phyloP scores from a whole-genome alignment of 2,113 vertebrate species.

The Bothrops jararaca region DNA sequence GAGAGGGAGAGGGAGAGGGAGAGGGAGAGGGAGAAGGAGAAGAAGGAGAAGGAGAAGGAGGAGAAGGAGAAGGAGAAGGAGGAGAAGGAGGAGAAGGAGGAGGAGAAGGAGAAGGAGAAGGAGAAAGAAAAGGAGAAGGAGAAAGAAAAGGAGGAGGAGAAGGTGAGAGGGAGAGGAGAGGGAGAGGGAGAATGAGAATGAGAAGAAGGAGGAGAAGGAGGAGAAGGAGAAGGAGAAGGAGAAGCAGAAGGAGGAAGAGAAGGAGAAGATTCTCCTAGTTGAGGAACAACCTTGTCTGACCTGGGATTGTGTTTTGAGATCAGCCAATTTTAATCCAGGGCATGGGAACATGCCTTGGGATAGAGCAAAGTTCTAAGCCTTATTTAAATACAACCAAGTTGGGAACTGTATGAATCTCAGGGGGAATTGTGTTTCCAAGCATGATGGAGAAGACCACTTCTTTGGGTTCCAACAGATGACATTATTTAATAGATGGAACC shows the following conservation, averaged over 20 bases:
- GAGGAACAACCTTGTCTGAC: not conserved
- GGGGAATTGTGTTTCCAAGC: not conserved
- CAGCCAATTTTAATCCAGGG: not conserved
- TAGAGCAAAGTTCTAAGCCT: not conserved
- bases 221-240: too few relatives aligned
- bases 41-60: too few relatives aligned
- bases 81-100: too few relatives aligned
- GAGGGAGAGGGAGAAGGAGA: too few relatives aligned
- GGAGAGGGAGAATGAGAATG: too few relatives aligned
- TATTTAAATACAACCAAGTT: not conserved
- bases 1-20: too few relatives aligned
- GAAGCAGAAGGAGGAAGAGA: too few relatives aligned
- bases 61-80: too few relatives aligned
- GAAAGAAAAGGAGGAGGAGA: too few relatives aligned
- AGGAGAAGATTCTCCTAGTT: not conserved
- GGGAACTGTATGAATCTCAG: not conserved
- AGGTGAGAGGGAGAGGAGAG: rapidly evolving
- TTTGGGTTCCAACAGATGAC: not conserved
- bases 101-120: too few relatives aligned
- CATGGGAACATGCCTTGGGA: not conserved
- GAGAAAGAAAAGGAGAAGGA: rapidly evolving
- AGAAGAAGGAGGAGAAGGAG: too few relatives aligned
- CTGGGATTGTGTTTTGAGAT: not conserved
- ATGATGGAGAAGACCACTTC: not conserved
- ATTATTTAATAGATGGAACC: not conserved